Conservation (phyloP, 1,140 invertebrate species). For the Coptotermes formosanus region DNA sequence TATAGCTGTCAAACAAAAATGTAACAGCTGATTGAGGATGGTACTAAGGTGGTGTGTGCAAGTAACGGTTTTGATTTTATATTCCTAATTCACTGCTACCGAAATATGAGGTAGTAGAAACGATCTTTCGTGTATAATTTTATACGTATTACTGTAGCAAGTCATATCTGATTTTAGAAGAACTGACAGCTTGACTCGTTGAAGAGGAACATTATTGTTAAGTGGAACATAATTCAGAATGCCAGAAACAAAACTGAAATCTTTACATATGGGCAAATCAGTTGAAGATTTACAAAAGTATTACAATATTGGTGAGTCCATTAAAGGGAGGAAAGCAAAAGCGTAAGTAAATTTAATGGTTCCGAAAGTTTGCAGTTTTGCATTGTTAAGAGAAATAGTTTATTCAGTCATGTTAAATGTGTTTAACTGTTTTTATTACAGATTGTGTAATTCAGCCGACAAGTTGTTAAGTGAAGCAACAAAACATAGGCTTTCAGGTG, state of each 20-base stretch:
- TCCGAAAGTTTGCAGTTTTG: not conserved
- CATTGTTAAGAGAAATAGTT: not conserved
- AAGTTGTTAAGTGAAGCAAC: constrained; percentile 59
- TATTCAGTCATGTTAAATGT: not conserved
- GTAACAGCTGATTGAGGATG: no score
- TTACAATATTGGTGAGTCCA: constrained; percentile 50
- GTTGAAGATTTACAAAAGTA: constrained; percentile 17
- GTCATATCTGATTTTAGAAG: no score
- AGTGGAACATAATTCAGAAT: constrained; percentile 5
- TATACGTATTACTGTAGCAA: no score
- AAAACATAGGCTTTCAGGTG: constrained; percentile 51
- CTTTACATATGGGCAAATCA: constrained; percentile 26
- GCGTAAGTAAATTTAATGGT: not conserved
- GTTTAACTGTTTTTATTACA: not conserved
- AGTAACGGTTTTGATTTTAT: no score
- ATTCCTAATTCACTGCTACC: no score
- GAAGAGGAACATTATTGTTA: no score
- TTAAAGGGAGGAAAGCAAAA: constrained; percentile 41
- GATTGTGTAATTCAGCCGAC: not conserved
- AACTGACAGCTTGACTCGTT: no score
- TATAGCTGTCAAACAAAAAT: no score
- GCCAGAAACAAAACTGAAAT: constrained; percentile 21
- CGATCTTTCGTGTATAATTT: no score
- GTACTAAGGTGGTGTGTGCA: no score
- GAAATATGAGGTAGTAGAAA: no score